A percentile compares a stretch with the other conserved stretches of the same genome.
Conservation (phyloP, 2,797 vertebrate species). For the Graptemys geographica region DNA sequence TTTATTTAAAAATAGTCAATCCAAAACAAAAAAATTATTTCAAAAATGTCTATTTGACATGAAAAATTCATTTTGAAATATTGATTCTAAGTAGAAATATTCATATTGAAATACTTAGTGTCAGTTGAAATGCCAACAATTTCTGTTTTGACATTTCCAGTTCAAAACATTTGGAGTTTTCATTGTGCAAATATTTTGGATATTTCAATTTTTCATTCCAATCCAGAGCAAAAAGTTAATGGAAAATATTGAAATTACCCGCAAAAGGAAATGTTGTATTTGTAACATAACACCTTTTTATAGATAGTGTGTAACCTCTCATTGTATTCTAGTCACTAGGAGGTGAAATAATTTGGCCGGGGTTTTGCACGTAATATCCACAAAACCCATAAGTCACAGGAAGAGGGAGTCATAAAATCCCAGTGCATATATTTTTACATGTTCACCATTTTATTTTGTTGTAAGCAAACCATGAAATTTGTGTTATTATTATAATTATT, state of each 20-base stretch:
- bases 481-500: neutral
- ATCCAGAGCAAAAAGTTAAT: neutral
- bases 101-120: neutral
- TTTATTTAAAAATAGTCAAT: neutral
- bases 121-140: neutral
- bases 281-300: neutral
- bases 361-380: neutral
- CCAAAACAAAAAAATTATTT: conserved; percentile 7
- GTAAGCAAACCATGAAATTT: neutral
- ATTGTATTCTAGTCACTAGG: neutral
- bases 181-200: neutral
- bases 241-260: neutral
- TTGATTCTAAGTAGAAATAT: neutral
- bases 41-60: neutral
- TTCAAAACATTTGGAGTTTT: neutral
- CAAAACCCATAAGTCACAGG: neutral
- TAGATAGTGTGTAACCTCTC: neutral
- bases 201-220: conserved; percentile 1
- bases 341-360: neutral
- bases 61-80: neutral
- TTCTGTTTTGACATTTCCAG: neutral
- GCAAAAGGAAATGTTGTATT: neutral
- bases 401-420: neutral
- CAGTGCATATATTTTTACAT: neutral
- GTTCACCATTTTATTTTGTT: neutral